Evolutionary conservation across 2,113 vertebrate genomes (phyloP).

Genomic region (Muntiacus muntjak): DNA sequence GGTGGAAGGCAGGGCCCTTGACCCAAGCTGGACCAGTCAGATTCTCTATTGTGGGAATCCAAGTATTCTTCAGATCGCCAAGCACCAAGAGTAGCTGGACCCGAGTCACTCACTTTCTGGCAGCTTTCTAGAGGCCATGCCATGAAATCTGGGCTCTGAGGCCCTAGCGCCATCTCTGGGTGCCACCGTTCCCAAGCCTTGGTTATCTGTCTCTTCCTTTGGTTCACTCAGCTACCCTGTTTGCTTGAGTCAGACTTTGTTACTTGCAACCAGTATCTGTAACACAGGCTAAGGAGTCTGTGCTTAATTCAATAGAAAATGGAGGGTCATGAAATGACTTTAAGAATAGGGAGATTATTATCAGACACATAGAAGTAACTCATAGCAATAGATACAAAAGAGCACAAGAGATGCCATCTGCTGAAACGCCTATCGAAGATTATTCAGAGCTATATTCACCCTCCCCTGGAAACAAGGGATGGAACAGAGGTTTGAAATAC

Average conservation of each 20-base stretch:
- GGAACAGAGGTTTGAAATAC: neutral
- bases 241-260: neutral
- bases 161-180: neutral
- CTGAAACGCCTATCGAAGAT: neutral
- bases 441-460: neutral
- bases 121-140: neutral
- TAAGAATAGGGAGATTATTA: neutral
- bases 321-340: neutral
- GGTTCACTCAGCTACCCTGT: neutral
- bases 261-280: neutral
- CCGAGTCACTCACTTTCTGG: neutral
- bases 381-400: neutral
- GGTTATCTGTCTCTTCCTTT: neutral
- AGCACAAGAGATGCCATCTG: neutral
- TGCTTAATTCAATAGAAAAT: neutral
- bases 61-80: neutral
- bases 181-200: neutral
- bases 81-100: neutral
- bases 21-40: neutral
- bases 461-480: neutral
- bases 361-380: neutral
- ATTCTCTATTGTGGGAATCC: neutral
- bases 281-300: neutral
- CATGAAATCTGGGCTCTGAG: neutral
- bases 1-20: neutral